Percentiles rank a stretch among this genome's conserved stretches.
These are phyloP conservation scores for Phataginus tetradactyla DNA, from an alignment of 2,797 vertebrate genomes.

Conservation along the genomic window DNA sequence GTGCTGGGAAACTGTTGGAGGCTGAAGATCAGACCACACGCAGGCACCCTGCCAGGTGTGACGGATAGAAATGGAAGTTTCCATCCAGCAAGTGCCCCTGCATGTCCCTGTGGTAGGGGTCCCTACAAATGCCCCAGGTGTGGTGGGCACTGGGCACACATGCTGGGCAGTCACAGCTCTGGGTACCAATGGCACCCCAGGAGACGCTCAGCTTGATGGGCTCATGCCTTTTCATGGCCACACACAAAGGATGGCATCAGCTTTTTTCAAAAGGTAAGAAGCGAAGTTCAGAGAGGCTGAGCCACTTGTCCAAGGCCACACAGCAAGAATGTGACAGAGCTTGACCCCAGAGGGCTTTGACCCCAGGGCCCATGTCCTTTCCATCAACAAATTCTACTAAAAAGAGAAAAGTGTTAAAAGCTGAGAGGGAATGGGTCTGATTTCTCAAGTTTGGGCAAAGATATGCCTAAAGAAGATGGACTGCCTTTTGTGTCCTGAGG, in stretches of 20 bases:
- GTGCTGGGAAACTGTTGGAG: neutral
- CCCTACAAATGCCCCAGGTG: neutral
- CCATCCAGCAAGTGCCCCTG: too few relatives aligned
- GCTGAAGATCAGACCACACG: accelerated
- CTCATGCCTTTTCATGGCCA: neutral
- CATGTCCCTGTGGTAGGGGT: accelerated
- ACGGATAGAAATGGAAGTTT: neutral
- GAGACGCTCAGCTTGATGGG: neutral
- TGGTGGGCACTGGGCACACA: neutral
- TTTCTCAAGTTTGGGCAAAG: neutral
- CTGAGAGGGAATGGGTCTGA: neutral
- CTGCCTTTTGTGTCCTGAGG: neutral
- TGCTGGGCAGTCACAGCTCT: neutral
- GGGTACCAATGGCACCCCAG: neutral
- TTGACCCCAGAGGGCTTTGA: neutral
- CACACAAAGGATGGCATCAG: accelerated
- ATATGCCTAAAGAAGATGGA: neutral
- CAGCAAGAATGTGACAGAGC: neutral
- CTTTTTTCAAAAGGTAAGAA: neutral
- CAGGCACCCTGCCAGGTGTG: neutral
- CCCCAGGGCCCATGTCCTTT: neutral
- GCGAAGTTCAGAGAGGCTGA: neutral
- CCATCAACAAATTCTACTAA: neutral
- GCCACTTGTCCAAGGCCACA: neutral
- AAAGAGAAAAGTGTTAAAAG: neutral